Conservation (phyloP, 2,888 invertebrate genomes). For the Metacarcinus magister region DNA sequence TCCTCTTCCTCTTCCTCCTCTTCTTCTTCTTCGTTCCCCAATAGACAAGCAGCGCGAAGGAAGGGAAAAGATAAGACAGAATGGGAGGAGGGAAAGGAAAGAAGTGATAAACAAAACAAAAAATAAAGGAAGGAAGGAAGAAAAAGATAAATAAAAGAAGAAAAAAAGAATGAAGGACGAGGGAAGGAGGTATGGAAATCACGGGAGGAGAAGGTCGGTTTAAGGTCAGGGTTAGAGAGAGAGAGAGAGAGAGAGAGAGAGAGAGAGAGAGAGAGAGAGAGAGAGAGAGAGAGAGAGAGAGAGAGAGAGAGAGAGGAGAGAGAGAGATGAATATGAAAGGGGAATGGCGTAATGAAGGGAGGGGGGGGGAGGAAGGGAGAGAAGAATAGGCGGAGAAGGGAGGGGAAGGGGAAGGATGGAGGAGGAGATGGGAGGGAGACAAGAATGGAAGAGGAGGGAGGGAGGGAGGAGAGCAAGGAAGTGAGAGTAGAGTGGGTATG, state of each 20-base stretch:
- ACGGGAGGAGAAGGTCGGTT: too few relatives aligned
- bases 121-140: too few relatives aligned
- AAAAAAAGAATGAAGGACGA: not conserved
- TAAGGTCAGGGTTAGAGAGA: too few relatives aligned
- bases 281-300: not conserved
- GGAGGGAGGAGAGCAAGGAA: slow-evolving; percentile 28
- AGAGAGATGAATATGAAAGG: not conserved
- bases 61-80: not conserved
- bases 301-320: not conserved
- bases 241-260: too few relatives aligned
- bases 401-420: not conserved
- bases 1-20: not conserved
- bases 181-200: too few relatives aligned
- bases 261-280: too few relatives aligned
- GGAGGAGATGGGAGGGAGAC: not conserved
- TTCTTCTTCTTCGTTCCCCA: not conserved
- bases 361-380: not conserved
- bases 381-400: not conserved
- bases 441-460: not conserved
- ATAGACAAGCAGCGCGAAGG: not conserved
- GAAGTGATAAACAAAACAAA: too few relatives aligned
- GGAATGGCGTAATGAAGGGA: not conserved
- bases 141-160: too few relatives aligned
- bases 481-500: not conserved
- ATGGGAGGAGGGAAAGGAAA: not conserved